Base-by-base conservation (phyloP, 2,797 vertebrate genomes). In the Poliocrania exsul region DNA sequence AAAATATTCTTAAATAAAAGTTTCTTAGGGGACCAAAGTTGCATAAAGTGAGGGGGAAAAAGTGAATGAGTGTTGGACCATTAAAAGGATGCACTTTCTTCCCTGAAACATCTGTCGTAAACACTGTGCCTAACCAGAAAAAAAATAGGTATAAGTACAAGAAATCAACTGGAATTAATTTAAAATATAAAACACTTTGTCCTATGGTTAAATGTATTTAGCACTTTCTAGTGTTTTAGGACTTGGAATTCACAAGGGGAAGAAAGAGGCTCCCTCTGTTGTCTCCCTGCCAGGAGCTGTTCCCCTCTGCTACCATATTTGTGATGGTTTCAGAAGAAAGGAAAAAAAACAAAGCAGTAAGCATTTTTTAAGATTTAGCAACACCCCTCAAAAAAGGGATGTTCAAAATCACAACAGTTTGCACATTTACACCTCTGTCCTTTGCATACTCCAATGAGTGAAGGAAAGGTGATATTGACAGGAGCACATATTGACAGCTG, bases 141-240 rank as follows among this genome's bases (percentile, higher is more conserved):
- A 87, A 20, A 46, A 88, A 29, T 17, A 44, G 5, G 11, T 53
- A 86, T 70, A 71, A 72, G 15, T 26, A 84, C 5, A 42, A 90
- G 28, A 89, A 90, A 88, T 84, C 40, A 66, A 71, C 28, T 81
- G 58, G 24, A 96, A 90, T 16, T 18, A 6, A 75, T 71, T 92
- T 67, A 65, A 87, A 88, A 86, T 84, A 61, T 54, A 72, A 88
- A 74, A 13, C 28, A 72, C 26, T 86, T 95, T 82, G 10, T 80
- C 67, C 31, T 67, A 49, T 42, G 51, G 60, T 80, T 92, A 82
- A 94, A 81, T 5, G 60, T 60, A 77, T 85, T 87, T 89, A 87
- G 49, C 91, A 91, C 61, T 73, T 95, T 91, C 95, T 95, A 78
- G 53, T 85, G 46, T 77, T 96, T 86, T 93, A 94, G 74, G 77